Conservation (phyloP, 2,797 vertebrate genomes). For the Poecilia wingei region DNA sequence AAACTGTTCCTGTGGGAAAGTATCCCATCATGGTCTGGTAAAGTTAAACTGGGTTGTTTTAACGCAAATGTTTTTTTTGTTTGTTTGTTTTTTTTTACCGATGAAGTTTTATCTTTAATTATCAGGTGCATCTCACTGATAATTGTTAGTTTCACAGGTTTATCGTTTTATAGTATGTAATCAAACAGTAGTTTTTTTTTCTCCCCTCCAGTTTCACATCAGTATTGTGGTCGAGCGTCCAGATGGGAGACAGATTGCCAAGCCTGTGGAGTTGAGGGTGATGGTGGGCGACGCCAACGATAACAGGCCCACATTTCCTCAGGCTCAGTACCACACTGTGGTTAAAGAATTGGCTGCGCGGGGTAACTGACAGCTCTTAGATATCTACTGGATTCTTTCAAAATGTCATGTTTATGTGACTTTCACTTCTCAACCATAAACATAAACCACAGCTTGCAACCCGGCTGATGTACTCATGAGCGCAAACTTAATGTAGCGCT, state of each 20-base stretch:
- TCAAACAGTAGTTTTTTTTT: conserved; percentile 12
- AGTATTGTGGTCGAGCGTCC: conserved; percentile 80
- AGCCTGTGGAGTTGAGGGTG: conserved; percentile 81
- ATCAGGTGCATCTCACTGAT: not conserved
- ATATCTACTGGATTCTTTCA: not conserved
- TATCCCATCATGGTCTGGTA: not conserved
- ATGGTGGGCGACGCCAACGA: conserved; percentile 86
- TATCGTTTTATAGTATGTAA: not conserved
- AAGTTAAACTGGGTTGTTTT: not conserved
- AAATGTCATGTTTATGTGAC: not conserved
- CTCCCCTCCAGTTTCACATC: conserved; percentile 79
- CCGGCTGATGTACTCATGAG: not conserved
- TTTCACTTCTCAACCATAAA: not conserved
- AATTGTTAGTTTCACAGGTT: not conserved
- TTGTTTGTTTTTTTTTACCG: not conserved
- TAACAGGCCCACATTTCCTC: conserved; percentile 81
- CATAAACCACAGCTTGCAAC: not conserved
- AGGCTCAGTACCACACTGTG: conserved; percentile 78
- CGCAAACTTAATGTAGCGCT: not conserved
- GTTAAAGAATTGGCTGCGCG: conserved; percentile 80
- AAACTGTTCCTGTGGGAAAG: not conserved
- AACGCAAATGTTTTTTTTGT: too few relatives aligned
- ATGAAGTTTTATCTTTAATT: not conserved
- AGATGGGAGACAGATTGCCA: conserved; percentile 80
- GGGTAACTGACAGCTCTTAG: conserved; percentile 42